Base-by-base conservation (phyloP, 2,113 vertebrate genomes). In the Mirounga angustirostris region DNA sequence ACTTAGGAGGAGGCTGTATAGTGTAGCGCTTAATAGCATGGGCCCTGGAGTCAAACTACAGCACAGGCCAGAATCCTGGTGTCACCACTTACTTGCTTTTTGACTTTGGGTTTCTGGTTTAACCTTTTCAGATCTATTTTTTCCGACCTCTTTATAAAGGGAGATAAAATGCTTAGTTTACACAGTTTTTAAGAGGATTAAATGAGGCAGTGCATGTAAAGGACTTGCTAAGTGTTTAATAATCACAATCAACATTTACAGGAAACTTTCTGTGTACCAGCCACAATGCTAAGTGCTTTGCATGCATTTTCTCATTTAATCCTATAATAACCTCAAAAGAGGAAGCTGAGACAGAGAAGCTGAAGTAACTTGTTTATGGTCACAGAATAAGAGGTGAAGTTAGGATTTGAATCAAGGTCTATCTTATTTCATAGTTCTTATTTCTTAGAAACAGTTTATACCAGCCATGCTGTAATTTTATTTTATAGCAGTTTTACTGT, bases 401-500 rank as follows among this genome's bases (percentile, higher is more conserved):
- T 95, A 95, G 50, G 52, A 82, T 92, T 78, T 89, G 73, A 92
- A 82, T 4, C 11, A n/a, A 91, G 4, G 0, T 82, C 24, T 86
- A 1, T 82, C 40, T 83, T 21, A 85, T 91, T 95, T 95, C 63
- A 73, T 89, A 63, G 40, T 95, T 96, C 7, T 81, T 69, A 46
- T 73, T 79, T 93, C 86, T 89, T 85, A 89, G 36, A 74, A 92
- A 78, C 43, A 89, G 61, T 89, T 96, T 78, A 30, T 95, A 33
- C 7, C 11, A 86, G 28, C 54, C 13, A 7, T 58, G 33, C 78
- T 94, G 30, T 21, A 79, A 40, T 83, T 79, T 93, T 78, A 69
- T 95, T 94, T 89, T 97, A 18, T 87, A 86, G 26, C 22, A 76
- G 33, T 95, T 40, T 93, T 96, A 80, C 54, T 92, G 3, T 91